A percentile compares a stretch with the other conserved stretches of the same genome.
These are phyloP conservation scores for Lampris megalopsis DNA, from an alignment of 2,113 vertebrate species.

Conservation along the genomic window DNA sequence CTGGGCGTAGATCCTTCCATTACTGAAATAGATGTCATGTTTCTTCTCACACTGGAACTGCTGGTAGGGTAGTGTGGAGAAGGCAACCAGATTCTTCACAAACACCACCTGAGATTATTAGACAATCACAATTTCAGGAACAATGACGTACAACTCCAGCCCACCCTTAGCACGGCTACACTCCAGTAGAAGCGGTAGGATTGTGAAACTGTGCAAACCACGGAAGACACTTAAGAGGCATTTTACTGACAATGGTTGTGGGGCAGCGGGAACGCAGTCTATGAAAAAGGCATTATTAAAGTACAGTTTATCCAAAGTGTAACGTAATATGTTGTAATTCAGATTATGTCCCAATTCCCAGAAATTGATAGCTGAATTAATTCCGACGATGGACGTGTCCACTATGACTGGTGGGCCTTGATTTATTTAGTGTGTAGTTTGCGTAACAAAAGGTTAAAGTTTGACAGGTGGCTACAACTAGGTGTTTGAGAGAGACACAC, in stretches of 20 bases:
- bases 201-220: not conserved
- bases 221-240: too few relatives aligned
- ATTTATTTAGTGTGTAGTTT: too few relatives aligned
- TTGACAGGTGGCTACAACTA: slow-evolving; percentile 12
- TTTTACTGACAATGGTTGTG: too few relatives aligned
- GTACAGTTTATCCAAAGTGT: too few relatives aligned
- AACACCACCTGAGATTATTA: slow-evolving; percentile 89
- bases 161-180: not conserved
- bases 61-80: slow-evolving; percentile 84
- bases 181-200: not conserved
- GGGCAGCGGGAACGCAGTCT: too few relatives aligned
- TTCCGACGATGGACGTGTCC: too few relatives aligned
- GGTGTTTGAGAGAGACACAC: not conserved
- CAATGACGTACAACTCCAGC: not conserved
- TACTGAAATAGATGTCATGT: slow-evolving; percentile 90
- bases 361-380: too few relatives aligned
- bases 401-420: too few relatives aligned
- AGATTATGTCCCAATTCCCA: too few relatives aligned
- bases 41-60: slow-evolving; percentile 92
- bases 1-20: slow-evolving; percentile 86
- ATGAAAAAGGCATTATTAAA: too few relatives aligned
- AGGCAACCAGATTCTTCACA: slow-evolving; percentile 86
- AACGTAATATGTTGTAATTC: too few relatives aligned
- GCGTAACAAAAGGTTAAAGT: too few relatives aligned
- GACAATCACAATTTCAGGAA: not conserved